phyloP scores from a whole-genome alignment of 2,888 invertebrate genomes.

The Drosophila hawaiiensis region DNA sequence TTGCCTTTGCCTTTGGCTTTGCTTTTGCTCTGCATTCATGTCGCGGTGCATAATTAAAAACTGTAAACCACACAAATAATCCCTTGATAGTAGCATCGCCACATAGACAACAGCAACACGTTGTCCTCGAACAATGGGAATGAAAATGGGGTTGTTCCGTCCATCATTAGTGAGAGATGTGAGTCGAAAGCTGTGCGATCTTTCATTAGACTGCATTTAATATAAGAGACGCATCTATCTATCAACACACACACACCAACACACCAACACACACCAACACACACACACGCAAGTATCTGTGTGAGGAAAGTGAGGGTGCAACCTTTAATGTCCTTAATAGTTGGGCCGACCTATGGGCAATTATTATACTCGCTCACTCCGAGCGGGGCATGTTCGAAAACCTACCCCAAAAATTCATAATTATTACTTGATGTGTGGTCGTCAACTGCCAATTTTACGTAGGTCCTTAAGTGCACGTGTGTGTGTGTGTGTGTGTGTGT shows the following conservation, averaged over 20 bases:
- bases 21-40: slow-evolving; percentile 48
- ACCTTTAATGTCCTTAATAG: slow-evolving; percentile 73
- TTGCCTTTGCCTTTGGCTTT: background rate
- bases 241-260: slow-evolving; percentile 5
- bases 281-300: background rate
- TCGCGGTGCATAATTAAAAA: slow-evolving; percentile 80
- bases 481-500: slow-evolving; percentile 13
- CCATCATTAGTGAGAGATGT: slow-evolving; percentile 38
- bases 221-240: slow-evolving; percentile 35
- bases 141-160: slow-evolving; percentile 58
- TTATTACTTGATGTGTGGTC: slow-evolving; percentile 77
- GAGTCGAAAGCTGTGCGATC: slow-evolving; percentile 34
- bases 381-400: slow-evolving; percentile 33
- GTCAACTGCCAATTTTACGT: slow-evolving; percentile 39
- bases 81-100: slow-evolving; percentile 71
- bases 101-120: slow-evolving; percentile 45
- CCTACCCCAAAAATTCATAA: slow-evolving; percentile 77
- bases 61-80: slow-evolving; percentile 80
- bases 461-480: slow-evolving; percentile 18
- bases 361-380: slow-evolving; percentile 41
- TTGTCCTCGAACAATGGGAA: slow-evolving; percentile 38
- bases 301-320: slow-evolving; percentile 54
- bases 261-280: no score
- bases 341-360: slow-evolving; percentile 67
- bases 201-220: slow-evolving; percentile 43